A percentile compares a stretch with the other conserved stretches of the same genome.
phyloP scores from a whole-genome alignment of 2,888 invertebrate genomes.

The Catocala nupta region DNA sequence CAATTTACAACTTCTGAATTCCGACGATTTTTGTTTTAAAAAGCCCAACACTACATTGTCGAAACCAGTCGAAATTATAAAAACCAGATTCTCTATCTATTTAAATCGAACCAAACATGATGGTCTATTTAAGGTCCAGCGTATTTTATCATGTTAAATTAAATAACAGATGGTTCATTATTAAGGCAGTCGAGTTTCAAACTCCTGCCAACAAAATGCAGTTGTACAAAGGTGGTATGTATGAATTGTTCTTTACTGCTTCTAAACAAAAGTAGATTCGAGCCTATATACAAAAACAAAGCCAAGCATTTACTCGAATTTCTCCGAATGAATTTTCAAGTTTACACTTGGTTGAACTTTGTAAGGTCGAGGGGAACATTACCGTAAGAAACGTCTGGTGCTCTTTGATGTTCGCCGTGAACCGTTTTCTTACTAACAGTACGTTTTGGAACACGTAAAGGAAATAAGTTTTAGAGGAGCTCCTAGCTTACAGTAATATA shows the following conservation, averaged over 20 bases:
- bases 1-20: background rate
- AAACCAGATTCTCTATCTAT: too few species aligned
- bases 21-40: too few species aligned
- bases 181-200: too few species aligned
- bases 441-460: constrained; percentile 27
- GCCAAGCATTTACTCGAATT: constrained; percentile 49
- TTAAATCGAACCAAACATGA: too few species aligned
- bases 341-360: constrained; percentile 52
- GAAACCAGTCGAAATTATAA: too few species aligned
- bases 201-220: too few species aligned
- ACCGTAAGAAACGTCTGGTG: constrained; percentile 45
- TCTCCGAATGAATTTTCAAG: constrained; percentile 52
- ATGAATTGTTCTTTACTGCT: constrained; percentile 9
- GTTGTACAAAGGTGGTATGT: background rate
- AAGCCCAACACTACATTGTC: too few species aligned
- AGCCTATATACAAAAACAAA: constrained; percentile 44
- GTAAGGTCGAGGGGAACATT: constrained; percentile 47
- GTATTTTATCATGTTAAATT: too few species aligned
- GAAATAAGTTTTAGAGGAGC: constrained; percentile 27
- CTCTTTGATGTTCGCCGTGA: constrained; percentile 40
- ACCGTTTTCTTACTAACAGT: constrained; percentile 30
- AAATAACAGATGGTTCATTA: too few species aligned
- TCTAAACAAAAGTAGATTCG: constrained; percentile 32
- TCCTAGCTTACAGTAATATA: constrained; percentile 15
- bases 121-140: too few species aligned